A percentile compares a stretch with the other conserved stretches of the same genome.
phyloP scores from a whole-genome alignment of 2,888 invertebrate genomes.

The Dynastes grantii region DNA sequence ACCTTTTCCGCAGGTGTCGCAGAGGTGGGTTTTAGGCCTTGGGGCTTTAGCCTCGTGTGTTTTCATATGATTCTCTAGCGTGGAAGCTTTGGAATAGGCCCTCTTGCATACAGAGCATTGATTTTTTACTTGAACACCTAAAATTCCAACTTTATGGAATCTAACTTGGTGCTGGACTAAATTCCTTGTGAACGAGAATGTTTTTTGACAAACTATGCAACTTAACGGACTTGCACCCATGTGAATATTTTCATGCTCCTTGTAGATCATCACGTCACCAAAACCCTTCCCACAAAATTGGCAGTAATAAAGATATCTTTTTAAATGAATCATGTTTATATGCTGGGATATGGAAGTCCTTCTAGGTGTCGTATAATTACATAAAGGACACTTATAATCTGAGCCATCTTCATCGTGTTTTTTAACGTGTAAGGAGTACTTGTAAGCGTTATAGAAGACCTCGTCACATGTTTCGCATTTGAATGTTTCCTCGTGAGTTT shows the following conservation, averaged over 20 bases:
- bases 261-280: slow-evolving; percentile 69
- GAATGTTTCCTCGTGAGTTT: slow-evolving; percentile 57
- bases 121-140: slow-evolving; percentile 69
- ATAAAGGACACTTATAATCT: slow-evolving; percentile 62
- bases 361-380: slow-evolving; percentile 60
- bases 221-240: slow-evolving; percentile 68
- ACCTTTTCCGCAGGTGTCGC: slow-evolving; percentile 66
- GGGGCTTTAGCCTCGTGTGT: slow-evolving; percentile 62
- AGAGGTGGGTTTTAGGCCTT: slow-evolving; percentile 62
- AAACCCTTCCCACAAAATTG: slow-evolving; percentile 72
- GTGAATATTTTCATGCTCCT: slow-evolving; percentile 69
- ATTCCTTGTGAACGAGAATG: slow-evolving; percentile 66
- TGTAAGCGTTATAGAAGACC: slow-evolving; percentile 64
- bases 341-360: slow-evolving; percentile 69
- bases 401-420: slow-evolving; percentile 61
- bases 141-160: slow-evolving; percentile 65
- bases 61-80: slow-evolving; percentile 71
- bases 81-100: slow-evolving; percentile 62
- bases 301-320: slow-evolving; percentile 71
- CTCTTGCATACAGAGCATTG: slow-evolving; percentile 64
- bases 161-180: slow-evolving; percentile 62
- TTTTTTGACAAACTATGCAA: slow-evolving; percentile 70
- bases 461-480: slow-evolving; percentile 53
- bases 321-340: slow-evolving; percentile 74
- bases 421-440: slow-evolving; percentile 63